These are phyloP conservation scores for Hemistola chrysoprasaria DNA, from an alignment of 2,888 invertebrate genomes.

Conservation along the genomic window DNA sequence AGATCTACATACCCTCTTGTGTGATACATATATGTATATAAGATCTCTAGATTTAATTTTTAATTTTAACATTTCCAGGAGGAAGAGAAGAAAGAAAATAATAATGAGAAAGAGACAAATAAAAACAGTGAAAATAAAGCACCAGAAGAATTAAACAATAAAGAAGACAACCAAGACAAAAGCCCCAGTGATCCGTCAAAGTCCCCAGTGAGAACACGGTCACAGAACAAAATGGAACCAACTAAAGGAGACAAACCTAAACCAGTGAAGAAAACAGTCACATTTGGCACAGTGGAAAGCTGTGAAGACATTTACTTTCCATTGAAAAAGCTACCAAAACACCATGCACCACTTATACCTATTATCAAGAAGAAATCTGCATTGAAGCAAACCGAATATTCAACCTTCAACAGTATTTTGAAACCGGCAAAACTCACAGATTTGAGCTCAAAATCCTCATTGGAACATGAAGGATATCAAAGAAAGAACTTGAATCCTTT, in stretches of 20 bases:
- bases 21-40: too few species aligned
- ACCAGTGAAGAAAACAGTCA: constrained; percentile 84
- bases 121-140: constrained; percentile 53
- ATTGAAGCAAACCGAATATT: constrained; percentile 79
- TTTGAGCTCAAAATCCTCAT: constrained; percentile 81
- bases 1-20: too few species aligned
- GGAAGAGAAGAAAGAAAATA: constrained; percentile 79
- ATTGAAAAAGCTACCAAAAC: constrained; percentile 81
- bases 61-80: constrained; percentile 50
- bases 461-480: constrained; percentile 73
- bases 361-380: constrained; percentile 85
- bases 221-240: constrained; percentile 78
- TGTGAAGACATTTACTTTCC: constrained; percentile 83
- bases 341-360: constrained; percentile 82
- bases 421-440: constrained; percentile 84
- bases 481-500: constrained; percentile 73
- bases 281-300: constrained; percentile 84
- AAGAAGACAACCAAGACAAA: constrained; percentile 47
- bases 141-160: constrained; percentile 43
- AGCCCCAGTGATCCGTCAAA: constrained; percentile 53
- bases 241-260: constrained; percentile 68
- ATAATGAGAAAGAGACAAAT: constrained; percentile 62
- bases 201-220: constrained; percentile 73
- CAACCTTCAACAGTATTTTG: constrained; percentile 82
- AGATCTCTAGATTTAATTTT: neutral